Base-by-base conservation (phyloP, 2,888 invertebrate genomes). In the Latheticus oryzae region DNA sequence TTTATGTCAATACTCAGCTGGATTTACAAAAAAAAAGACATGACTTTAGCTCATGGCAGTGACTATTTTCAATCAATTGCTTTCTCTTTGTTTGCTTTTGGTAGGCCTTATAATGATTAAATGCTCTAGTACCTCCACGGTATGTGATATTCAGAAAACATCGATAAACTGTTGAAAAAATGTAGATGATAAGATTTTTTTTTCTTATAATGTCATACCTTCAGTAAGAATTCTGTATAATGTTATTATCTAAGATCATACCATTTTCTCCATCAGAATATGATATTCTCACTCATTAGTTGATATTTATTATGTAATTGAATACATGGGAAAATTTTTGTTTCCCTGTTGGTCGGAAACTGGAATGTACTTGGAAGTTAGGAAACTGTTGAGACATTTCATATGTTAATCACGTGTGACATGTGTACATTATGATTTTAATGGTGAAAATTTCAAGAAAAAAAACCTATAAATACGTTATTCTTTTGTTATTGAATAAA, bases 231-330 rank as follows among this genome's bases (percentile, higher is more conserved):
- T 26, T 26, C 9, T 19, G 37, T 11, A 16, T 23, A 12, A 5
- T 5, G 42, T 16, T n/a, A 42, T 42, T 42, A 16, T 43, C 24
- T 43, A 17, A 21, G 19, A 9, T 15, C 26, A 38, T 4, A 5
- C 21, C 23, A 42, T 42, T 42, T 26, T 30, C 5, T 16, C 15
- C 42, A 28, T 19, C 12, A 9, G 11, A 11, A 12, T 4, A 8
- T 45, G 45, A 45, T 32, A 19, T 45, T 45, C 45, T 11, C 45
- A 45, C 45, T 45, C 45, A 32, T 45, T 45, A 45, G 21, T 5
- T 8, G 45, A 32, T 45, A 32, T 45, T 19, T 28, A 32, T 45
- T 45, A 11, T 30, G 12, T 30, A 45, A 45, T 42, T 26, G 11
- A 19, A 45, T 5, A 42, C 32, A 43, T 45, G 45, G 45, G 45